Evolutionary conservation across 2,888 invertebrate species (phyloP).

Genomic region (Crocallis elinguaria): DNA sequence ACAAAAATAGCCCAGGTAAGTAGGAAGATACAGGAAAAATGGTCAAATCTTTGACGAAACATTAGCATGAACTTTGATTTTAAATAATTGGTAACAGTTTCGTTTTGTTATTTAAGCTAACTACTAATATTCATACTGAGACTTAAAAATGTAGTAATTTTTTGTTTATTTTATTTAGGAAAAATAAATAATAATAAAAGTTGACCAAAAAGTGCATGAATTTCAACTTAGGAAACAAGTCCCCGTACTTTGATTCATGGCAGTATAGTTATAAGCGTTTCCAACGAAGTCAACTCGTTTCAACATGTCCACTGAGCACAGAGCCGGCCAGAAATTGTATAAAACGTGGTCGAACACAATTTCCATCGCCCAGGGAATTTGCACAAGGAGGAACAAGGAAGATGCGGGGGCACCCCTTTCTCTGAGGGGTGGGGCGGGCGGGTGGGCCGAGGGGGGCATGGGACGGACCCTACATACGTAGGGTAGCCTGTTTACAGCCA

Average conservation of each 20-base stretch:
- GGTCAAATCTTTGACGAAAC: too few relatives aligned
- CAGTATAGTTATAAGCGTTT: neutral
- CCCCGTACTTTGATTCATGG: neutral
- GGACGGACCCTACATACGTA: conserved; percentile 78
- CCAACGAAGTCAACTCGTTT: conserved; percentile 34
- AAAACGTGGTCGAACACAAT: conserved; percentile 84
- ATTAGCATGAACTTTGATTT: too few relatives aligned
- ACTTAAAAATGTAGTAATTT: too few relatives aligned
- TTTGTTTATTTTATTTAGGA: too few relatives aligned
- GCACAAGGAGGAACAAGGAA: conserved; percentile 85
- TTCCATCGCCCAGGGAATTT: conserved; percentile 85
- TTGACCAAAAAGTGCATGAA: neutral
- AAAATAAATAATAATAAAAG: too few relatives aligned
- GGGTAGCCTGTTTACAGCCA: conserved; percentile 81
- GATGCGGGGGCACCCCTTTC: conserved; percentile 81
- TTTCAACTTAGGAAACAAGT: neutral
- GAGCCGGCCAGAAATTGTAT: conserved; percentile 81
- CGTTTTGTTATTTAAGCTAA: too few relatives aligned
- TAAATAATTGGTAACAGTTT: too few relatives aligned
- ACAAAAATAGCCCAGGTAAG: too few relatives aligned
- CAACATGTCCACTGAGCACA: conserved; percentile 44
- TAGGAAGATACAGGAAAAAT: too few relatives aligned
- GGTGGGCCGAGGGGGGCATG: conserved; percentile 54
- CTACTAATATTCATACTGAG: too few relatives aligned
- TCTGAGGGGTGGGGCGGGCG: conserved; percentile 56